A percentile compares a stretch with the other conserved stretches of the same genome.
Evolutionary conservation across 2,113 vertebrate genomes (phyloP).

Genomic region (Notothenia coriiceps): DNA sequence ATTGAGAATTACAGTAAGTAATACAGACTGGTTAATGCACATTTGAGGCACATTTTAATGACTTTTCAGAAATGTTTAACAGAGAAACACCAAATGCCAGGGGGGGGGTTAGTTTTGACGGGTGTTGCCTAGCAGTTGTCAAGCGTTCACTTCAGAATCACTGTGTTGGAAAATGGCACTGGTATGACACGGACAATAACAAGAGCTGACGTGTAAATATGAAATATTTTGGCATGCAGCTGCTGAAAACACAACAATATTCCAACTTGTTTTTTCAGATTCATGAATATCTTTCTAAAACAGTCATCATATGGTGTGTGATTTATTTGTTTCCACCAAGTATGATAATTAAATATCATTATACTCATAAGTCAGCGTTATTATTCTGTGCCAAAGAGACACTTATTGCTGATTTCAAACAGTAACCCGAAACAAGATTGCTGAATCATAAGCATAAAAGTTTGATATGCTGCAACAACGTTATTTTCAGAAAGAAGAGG

Average conservation of each 20-base stretch:
- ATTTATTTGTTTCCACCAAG: constrained; percentile 15
- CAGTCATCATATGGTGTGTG: neutral
- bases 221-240: constrained; percentile 26
- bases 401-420: neutral
- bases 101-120: constrained; percentile 25
- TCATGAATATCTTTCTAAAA: constrained; percentile 7
- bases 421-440: constrained; percentile 8
- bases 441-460: constrained; percentile 13
- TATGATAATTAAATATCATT: constrained; percentile 14
- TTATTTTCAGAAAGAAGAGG: constrained; percentile 11
- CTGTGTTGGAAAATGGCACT: constrained; percentile 37
- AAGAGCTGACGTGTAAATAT: constrained; percentile 35
- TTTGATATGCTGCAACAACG: constrained; percentile 8
- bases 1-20: neutral
- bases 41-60: constrained; percentile 27
- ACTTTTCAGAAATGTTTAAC: constrained; percentile 31
- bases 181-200: constrained; percentile 20
- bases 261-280: neutral
- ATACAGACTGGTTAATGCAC: no score
- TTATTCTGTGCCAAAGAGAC: neutral
- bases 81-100: constrained; percentile 40
- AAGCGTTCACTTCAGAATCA: constrained; percentile 30
- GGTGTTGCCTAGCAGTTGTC: constrained; percentile 24
- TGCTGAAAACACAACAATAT: neutral
- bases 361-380: neutral